Evolutionary conservation across 2,797 vertebrate genomes (phyloP).

Genomic region (Ispidina lecontei): DNA sequence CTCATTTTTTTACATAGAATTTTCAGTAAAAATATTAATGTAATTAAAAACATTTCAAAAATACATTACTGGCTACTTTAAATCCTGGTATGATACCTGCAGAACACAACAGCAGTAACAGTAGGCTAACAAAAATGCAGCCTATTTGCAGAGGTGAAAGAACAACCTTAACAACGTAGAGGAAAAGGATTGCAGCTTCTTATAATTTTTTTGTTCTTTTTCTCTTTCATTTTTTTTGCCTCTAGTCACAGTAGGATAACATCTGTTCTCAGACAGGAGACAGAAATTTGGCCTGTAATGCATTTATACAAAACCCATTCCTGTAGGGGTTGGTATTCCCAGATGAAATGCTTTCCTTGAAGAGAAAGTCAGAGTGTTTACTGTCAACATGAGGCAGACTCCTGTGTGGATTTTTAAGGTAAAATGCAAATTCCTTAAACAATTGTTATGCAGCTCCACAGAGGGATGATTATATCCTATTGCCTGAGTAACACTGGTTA

Average conservation of each 20-base stretch:
- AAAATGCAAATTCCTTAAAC: slow-evolving; percentile 3
- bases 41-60: slow-evolving; percentile 41
- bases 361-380: neutral
- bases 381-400: neutral
- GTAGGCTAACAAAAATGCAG: neutral
- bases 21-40: slow-evolving; percentile 23
- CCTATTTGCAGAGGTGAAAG: slow-evolving; percentile 36
- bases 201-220: neutral
- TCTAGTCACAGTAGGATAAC: neutral
- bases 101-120: slow-evolving; percentile 7
- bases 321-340: neutral
- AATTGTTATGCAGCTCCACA: neutral
- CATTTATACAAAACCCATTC: neutral
- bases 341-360: neutral
- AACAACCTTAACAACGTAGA: slow-evolving; percentile 14
- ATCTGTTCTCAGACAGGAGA: neutral
- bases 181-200: slow-evolving; percentile 22
- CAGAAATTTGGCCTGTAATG: slow-evolving; percentile 28
- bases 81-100: neutral
- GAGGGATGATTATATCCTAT: neutral
- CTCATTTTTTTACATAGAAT: neutral
- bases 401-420: neutral
- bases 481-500: neutral
- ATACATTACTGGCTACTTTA: neutral
- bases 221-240: neutral